phyloP scores from a whole-genome alignment of 2,888 invertebrate genomes.

The Lasioglossum vierecki region DNA sequence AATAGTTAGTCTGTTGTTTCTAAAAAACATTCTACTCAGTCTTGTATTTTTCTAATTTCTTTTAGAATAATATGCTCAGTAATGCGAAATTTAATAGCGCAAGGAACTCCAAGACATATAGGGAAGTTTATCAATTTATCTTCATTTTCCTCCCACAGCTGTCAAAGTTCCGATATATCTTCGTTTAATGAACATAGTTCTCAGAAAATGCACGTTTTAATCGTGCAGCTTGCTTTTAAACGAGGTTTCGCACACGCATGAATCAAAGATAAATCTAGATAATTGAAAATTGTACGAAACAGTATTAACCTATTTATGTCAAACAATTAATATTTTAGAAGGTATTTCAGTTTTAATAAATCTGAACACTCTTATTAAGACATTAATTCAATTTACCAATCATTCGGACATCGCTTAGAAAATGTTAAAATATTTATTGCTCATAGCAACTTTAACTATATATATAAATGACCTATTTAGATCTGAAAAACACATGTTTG shows the following conservation, averaged over 20 bases:
- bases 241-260: background rate
- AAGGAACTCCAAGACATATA: background rate
- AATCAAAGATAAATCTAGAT: no score
- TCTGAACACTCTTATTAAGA: no score
- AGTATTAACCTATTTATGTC: no score
- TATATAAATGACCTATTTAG: no score
- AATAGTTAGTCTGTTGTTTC: background rate
- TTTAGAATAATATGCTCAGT: background rate
- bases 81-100: background rate
- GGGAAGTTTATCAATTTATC: conserved; percentile 9
- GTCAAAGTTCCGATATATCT: conserved; percentile 12
- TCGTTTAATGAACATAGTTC: background rate
- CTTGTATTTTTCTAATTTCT: background rate
- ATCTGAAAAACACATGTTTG: no score
- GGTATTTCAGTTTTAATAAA: no score
- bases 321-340: no score
- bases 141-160: background rate
- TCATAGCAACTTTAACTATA: no score
- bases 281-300: no score
- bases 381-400: no score
- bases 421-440: no score
- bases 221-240: background rate
- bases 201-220: background rate
- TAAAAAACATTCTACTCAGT: background rate
- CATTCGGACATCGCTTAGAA: no score